These are phyloP conservation scores for Gavia stellata DNA, from an alignment of 2,113 vertebrate species.

Conservation along the genomic window DNA sequence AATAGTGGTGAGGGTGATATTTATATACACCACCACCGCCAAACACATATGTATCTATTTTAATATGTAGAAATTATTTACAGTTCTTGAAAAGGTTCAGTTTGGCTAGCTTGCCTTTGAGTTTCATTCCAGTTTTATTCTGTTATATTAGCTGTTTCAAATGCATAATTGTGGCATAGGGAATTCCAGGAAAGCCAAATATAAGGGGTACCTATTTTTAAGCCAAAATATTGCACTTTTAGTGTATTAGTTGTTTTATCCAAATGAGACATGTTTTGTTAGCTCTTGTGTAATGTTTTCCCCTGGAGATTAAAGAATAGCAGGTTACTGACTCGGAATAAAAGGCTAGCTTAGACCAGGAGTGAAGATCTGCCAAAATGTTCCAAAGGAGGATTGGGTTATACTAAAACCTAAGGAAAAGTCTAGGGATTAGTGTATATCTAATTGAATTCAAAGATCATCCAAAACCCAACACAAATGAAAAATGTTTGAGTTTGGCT, in stretches of 20 bases:
- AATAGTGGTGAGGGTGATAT: neutral
- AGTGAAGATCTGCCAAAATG: neutral
- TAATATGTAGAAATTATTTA: neutral
- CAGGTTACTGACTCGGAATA: neutral
- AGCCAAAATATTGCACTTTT: neutral
- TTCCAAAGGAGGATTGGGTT: neutral
- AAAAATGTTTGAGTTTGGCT: neutral
- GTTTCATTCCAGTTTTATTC: neutral
- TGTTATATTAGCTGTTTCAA: neutral
- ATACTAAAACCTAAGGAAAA: neutral
- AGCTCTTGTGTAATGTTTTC: neutral
- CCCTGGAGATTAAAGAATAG: neutral
- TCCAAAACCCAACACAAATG: neutral
- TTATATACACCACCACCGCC: neutral
- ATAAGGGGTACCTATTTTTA: neutral
- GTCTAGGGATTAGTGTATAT: neutral
- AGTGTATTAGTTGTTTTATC: neutral
- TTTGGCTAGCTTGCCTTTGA: neutral
- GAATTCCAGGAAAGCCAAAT: constrained; percentile 1
- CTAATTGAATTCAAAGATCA: neutral
- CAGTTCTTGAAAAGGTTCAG: neutral
- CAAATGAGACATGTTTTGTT: neutral
- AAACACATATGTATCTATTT: neutral
- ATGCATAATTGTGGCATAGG: neutral
- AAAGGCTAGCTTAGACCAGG: neutral